Evolutionary conservation across 2,113 vertebrate genomes (phyloP).

Genomic region (Willisornis vidua): DNA sequence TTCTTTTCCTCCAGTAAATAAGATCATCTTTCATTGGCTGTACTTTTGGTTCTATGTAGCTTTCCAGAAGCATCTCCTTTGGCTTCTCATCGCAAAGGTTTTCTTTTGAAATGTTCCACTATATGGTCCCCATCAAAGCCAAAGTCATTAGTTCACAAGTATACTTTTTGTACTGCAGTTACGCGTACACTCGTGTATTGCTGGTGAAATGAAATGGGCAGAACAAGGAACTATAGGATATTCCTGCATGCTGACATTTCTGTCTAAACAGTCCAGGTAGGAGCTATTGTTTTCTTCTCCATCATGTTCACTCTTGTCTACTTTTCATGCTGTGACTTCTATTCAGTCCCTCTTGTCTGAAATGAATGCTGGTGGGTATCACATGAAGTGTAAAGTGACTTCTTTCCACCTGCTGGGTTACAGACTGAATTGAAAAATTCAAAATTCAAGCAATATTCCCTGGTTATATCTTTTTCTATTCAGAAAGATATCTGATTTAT

Average conservation of each 20-base stretch:
- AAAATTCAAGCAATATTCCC: constrained; percentile 61
- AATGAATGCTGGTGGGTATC: constrained; percentile 78
- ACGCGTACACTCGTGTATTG: not conserved
- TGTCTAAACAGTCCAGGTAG: constrained; percentile 56
- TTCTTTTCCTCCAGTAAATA: not conserved
- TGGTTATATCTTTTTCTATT: constrained; percentile 35
- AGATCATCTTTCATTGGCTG: not conserved
- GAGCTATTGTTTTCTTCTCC: constrained; percentile 64
- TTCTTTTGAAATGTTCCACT: not conserved
- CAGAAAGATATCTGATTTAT: constrained; percentile 40
- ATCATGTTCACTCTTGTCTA: constrained; percentile 49
- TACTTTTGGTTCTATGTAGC: not conserved
- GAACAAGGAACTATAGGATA: not conserved
- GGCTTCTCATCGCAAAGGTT: not conserved
- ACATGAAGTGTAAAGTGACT: constrained; percentile 77
- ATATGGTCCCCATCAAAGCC: not conserved
- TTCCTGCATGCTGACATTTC: constrained; percentile 14
- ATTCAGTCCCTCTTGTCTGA: constrained; percentile 69
- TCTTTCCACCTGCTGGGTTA: constrained; percentile 73
- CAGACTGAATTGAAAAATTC: constrained; percentile 72
- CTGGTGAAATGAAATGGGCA: not conserved
- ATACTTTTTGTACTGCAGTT: not conserved
- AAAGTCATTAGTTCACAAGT: not conserved
- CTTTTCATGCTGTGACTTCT: constrained; percentile 73
- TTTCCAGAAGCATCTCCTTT: not conserved